Evolutionary conservation across 2,113 vertebrate species (phyloP).

Genomic region (Oryzias melastigma): DNA sequence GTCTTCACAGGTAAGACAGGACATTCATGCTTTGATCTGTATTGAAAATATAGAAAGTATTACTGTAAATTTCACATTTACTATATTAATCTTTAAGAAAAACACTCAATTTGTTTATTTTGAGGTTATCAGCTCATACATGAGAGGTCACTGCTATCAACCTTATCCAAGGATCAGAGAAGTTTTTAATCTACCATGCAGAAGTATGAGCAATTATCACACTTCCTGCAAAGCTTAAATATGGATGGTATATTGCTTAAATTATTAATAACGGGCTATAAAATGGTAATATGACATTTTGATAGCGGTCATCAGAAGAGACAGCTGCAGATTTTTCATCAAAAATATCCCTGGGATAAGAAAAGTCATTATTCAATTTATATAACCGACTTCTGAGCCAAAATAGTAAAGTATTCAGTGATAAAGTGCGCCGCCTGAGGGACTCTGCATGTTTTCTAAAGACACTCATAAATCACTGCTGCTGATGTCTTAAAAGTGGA

Average conservation of each 20-base stretch:
- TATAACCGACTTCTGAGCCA: conserved; percentile 48
- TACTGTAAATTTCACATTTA: neutral
- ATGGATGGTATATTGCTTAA: neutral
- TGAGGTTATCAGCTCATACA: neutral
- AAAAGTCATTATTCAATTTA: conserved; percentile 39
- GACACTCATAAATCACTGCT: conserved; percentile 56
- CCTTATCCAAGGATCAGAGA: neutral
- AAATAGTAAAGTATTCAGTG: conserved; percentile 51
- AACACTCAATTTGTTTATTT: neutral
- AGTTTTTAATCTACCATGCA: neutral
- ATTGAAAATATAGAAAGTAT: neutral
- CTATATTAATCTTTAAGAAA: neutral
- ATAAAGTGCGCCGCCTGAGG: conserved; percentile 53
- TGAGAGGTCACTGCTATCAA: too few species aligned
- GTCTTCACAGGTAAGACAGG: conserved; percentile 40
- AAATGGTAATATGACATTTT: conserved; percentile 15
- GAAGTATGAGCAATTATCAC: neutral
- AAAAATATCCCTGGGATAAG: conserved; percentile 32
- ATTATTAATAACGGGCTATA: conserved; percentile 12
- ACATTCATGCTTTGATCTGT: conserved; percentile 3
- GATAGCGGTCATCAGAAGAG: conserved; percentile 19
- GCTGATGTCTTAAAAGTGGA: conserved; percentile 13
- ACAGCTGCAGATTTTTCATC: conserved; percentile 50
- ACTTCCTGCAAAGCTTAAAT: neutral
- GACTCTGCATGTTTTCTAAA: conserved; percentile 33